Percentiles rank a stretch among this genome's conserved stretches.
Conservation (phyloP, 2,888 invertebrate genomes). For the Pseudeuparius sepicola region DNA sequence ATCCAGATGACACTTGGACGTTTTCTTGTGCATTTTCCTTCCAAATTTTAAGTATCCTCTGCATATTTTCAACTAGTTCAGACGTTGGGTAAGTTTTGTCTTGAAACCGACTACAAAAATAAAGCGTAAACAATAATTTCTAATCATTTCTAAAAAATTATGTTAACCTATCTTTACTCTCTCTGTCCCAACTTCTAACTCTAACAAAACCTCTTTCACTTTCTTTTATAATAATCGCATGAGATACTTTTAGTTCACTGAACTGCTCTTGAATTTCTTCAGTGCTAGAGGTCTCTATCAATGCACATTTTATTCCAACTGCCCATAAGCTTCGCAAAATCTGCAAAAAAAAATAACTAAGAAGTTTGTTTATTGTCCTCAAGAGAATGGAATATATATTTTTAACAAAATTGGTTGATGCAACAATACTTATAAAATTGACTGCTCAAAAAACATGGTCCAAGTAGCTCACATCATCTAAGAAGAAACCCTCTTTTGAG, state of each 20-base stretch:
- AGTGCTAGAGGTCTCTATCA: conserved; percentile 49
- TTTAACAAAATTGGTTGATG: no score
- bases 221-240: conserved; percentile 55
- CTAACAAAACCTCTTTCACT: conserved; percentile 46
- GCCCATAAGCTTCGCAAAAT: conserved; percentile 60
- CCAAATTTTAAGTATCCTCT: conserved; percentile 46
- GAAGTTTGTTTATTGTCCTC: neutral
- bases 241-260: conserved; percentile 48
- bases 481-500: no score
- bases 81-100: conserved; percentile 51
- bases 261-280: conserved; percentile 59
- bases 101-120: conserved; percentile 42
- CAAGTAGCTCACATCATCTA: no score
- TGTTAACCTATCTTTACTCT: conserved; percentile 33
- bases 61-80: conserved; percentile 62
- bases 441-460: no score
- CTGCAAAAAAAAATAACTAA: conserved; percentile 21
- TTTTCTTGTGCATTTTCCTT: conserved; percentile 24
- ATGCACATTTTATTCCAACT: conserved; percentile 53
- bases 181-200: conserved; percentile 52
- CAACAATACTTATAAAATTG: no score
- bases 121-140: neutral
- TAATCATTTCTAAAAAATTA: neutral
- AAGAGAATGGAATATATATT: no score
- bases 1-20: conserved; percentile 4